Percentiles rank a stretch among this genome's conserved stretches.
phyloP scores from a whole-genome alignment of 23 tunicate species.

The Oikopleura vanhoeffeni region DNA sequence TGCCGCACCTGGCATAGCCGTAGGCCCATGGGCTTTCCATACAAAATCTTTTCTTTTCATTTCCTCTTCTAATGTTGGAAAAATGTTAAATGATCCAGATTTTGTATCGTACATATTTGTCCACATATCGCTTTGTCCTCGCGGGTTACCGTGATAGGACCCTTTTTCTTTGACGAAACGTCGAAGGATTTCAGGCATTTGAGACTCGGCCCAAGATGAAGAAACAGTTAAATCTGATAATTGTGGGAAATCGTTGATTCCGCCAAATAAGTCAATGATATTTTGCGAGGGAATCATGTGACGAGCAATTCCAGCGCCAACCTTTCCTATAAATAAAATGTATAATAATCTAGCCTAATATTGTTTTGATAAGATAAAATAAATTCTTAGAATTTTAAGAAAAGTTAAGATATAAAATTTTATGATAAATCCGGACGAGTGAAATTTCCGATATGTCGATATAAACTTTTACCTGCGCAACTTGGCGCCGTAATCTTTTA shows the following conservation, averaged over 20 bases:
- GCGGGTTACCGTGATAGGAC: neutral
- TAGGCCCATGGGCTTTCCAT: constrained; percentile 9
- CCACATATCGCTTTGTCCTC: neutral
- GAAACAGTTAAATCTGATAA: neutral
- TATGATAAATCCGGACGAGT: no score
- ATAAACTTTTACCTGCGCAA: no score
- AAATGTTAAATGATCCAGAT: neutral
- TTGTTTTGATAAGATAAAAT: no score
- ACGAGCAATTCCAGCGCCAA: constrained; percentile 2
- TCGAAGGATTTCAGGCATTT: constrained; percentile 1
- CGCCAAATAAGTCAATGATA: neutral
- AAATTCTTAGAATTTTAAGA: no score
- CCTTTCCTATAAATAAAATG: neutral
- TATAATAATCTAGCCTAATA: no score
- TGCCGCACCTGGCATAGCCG: constrained; percentile 12
- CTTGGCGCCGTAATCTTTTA: no score
- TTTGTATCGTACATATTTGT: neutral
- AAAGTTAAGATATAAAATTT: no score
- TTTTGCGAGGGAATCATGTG: neutral
- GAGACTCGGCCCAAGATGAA: neutral
- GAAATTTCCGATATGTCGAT: no score
- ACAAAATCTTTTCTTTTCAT: neutral
- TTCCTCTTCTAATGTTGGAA: neutral
- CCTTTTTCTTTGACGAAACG: constrained; percentile 10
- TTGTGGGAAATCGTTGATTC: neutral